Evolutionary conservation across 2,888 invertebrate species (phyloP).

Genomic region (Euplexia lucipara): DNA sequence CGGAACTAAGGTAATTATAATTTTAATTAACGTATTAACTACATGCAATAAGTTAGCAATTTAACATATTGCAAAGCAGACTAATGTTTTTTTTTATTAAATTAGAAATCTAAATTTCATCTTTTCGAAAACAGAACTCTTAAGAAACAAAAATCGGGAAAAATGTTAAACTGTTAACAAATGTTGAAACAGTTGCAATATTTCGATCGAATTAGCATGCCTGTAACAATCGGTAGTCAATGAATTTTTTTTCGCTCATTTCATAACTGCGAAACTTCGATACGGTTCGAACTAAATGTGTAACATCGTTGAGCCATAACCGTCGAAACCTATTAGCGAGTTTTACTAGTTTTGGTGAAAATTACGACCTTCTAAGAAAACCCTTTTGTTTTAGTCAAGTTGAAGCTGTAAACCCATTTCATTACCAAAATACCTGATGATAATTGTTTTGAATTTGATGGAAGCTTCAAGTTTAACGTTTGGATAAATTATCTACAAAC

Average conservation of each 20-base stretch:
- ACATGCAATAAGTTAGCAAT: neutral
- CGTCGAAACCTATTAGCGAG: constrained; percentile 77
- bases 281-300: constrained; percentile 86
- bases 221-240: constrained; percentile 77
- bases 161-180: constrained; percentile 61
- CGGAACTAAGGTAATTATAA: neutral
- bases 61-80: neutral
- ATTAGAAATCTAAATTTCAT: neutral
- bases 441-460: neutral
- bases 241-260: constrained; percentile 82
- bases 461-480: neutral
- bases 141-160: constrained; percentile 31
- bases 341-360: constrained; percentile 53
- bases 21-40: neutral
- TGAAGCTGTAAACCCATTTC: constrained; percentile 4
- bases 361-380: constrained; percentile 23
- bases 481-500: too few relatives aligned
- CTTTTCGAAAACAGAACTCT: neutral
- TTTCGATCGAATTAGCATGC: constrained; percentile 82
- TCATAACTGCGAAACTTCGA: constrained; percentile 83
- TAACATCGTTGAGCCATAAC: constrained; percentile 85
- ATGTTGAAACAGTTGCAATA: constrained; percentile 76
- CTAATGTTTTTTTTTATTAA: neutral
- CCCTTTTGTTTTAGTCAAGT: constrained; percentile 15
- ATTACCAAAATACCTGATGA: constrained; percentile 3